Evolutionary conservation across 2,797 vertebrate genomes (phyloP), one percentile per base, ranked within the genome.

Genomic region (Coranthus polyacanthus): DNA sequence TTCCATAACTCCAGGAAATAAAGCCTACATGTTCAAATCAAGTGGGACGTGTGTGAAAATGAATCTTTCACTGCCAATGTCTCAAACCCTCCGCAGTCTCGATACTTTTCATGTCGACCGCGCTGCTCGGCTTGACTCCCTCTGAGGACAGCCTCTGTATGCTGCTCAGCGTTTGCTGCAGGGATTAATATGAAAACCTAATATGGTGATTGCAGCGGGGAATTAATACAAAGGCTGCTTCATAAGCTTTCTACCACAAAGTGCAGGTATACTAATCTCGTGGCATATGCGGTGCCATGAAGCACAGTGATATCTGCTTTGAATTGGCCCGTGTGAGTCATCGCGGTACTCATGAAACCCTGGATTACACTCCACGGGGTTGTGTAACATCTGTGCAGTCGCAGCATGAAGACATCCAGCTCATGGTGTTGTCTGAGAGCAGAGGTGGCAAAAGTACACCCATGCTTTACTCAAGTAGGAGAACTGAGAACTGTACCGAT

Each of bases 191-290:
- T 52, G 46, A 67, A n/a, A 83, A 70, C 45, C 65, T 76, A 75
- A 76, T 82, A 75, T 68, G 53, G 60, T 64, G 68, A 80, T 66
- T 82, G 78, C 78, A 80, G 62, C 36, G 29, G 80, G 79, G 82
- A 83, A 74, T 81, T 85, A 67, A 79, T 54, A 84, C 69, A 79
- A 79, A 78, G 62, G 46, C 56, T 21, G 55, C 62, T 45, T 68
- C 41, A 60, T 82, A 73, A 74, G 71, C 73, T 51, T 52, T 16
- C 52, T 75, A 75, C 83, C 74, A 73, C 74, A 78, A 82, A 80
- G 81, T 72, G 77, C 74, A 88, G 82, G 84, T 87, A 60, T 64
- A 42, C 58, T 85, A 85, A 90, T 89, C 82, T 85, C 29, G 67
- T n/a, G 18, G 37, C 68, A 46, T 55, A 24, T 57, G 12, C 29